A percentile compares a stretch with the other conserved stretches of the same genome.
Evolutionary conservation across 1,140 invertebrate species (phyloP).

Genomic region (Dinothrombium tinctorium): DNA sequence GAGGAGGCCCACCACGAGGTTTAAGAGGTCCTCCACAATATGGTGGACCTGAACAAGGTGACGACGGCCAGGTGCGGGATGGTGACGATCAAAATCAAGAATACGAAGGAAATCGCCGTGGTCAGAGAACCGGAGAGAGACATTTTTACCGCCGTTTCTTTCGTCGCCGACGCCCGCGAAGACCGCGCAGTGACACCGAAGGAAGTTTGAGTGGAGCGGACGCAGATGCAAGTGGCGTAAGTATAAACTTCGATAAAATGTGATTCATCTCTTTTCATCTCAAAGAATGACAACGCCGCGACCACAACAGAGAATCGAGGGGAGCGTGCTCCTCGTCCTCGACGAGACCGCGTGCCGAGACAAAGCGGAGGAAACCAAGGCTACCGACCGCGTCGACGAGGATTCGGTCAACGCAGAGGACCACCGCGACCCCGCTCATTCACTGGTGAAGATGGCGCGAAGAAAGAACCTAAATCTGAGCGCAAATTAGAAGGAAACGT

Average conservation of each 20-base stretch:
- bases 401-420: too few species aligned
- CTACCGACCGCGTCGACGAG: too few species aligned
- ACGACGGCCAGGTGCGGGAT: neutral
- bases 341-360: too few species aligned
- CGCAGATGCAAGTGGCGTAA: conserved; percentile 12
- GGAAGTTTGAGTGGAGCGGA: conserved; percentile 14
- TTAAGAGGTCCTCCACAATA: neutral
- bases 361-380: too few species aligned
- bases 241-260: too few species aligned
- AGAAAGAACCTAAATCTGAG: too few species aligned
- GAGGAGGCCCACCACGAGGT: neutral
- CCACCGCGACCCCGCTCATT: too few species aligned
- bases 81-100: neutral
- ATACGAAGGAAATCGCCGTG: neutral
- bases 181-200: conserved; percentile 15
- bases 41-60: neutral
- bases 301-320: too few species aligned
- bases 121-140: conserved; percentile 1
- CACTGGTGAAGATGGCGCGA: too few species aligned
- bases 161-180: conserved; percentile 8
- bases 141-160: conserved; percentile 11
- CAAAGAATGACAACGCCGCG: too few species aligned
- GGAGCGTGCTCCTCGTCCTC: too few species aligned
- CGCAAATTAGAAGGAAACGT: too few species aligned
- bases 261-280: neutral